Evolutionary conservation across 2,888 invertebrate species (phyloP), one percentile per base, ranked within the genome.

Genomic region (Norana najaformis): DNA sequence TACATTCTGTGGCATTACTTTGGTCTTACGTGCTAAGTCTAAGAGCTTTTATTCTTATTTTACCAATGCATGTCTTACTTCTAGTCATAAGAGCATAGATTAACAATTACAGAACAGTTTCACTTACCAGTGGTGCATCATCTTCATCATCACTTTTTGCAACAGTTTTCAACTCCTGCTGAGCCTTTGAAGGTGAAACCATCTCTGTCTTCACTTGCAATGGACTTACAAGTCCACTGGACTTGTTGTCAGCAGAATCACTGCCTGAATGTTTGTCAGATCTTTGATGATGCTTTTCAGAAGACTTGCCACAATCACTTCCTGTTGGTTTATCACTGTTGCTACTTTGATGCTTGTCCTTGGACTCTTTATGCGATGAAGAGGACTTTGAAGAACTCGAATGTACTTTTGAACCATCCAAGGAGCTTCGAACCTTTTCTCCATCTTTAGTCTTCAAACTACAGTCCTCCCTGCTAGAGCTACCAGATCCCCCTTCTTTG

Each of bases 81-180:
- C n/a, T n/a, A n/a, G 69, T 69, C 30, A 69, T n/a, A 69, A n/a
- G 30, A 69, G 11, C 11, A 53, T 1, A n/a, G n/a, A 47, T 47
- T 23, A 47, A 69, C n/a, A 47, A n/a, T 69, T 69, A 69, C 13
- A 8, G 69, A 11, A 53, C 69, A 69, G 69, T 13, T 69, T 23
- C 18, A 14, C 85, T 85, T 36, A 85, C 85, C 85, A 85, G 36
- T 36, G 85, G 37, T 35, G 85, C 85, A 36, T 85, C 37, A 85
- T 85, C 85, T 35, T 85, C 85, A 16, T 85, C 85, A 53, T 92
- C 92, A 88, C 92, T 91, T 85, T 93, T 85, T 8, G 11, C 37
- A 35, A 37, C 36, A 35, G 85, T 34, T 85, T 37, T 85, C 36
- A 23, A 85, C 23, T 36, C 85, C 37, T 23, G 36, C 36, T 69